A percentile compares a stretch with the other conserved stretches of the same genome.
These are phyloP conservation scores for Drosophila pegasa DNA, from an alignment of 2,888 invertebrate species.

Conservation along the genomic window DNA sequence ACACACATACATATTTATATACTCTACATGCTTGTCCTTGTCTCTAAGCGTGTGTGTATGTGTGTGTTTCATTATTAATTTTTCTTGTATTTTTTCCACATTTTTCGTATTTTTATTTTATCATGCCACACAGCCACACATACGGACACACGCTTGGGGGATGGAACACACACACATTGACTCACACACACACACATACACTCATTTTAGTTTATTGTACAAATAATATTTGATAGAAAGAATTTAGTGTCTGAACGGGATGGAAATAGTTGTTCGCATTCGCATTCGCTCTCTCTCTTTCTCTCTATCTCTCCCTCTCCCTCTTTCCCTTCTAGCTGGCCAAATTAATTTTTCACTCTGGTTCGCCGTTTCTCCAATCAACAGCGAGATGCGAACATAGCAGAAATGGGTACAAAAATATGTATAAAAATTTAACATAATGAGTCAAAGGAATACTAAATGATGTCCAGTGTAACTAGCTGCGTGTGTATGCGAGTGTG, in stretches of 20 bases:
- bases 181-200: conserved; percentile 45
- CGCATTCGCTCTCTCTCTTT: conserved; percentile 57
- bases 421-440: conserved; percentile 58
- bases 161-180: conserved; percentile 51
- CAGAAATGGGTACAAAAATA: conserved; percentile 52
- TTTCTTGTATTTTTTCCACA: conserved; percentile 77
- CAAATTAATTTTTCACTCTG: conserved; percentile 73
- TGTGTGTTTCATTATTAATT: conserved; percentile 80
- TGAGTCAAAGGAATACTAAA: conserved; percentile 41
- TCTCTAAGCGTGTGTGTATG: conserved; percentile 58
- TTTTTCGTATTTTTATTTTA: conserved; percentile 81
- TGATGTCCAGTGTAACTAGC: conserved; percentile 41
- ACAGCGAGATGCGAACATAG: conserved; percentile 57
- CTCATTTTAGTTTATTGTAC: conserved; percentile 69
- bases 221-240: conserved; percentile 75
- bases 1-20: conserved; percentile 18
- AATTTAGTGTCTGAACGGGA: conserved; percentile 67
- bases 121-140: conserved; percentile 55
- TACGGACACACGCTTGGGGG: conserved; percentile 51
- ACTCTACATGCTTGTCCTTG: conserved; percentile 66
- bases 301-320: conserved; percentile 51
- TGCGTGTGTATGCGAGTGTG: conserved; percentile 12
- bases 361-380: conserved; percentile 53
- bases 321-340: conserved; percentile 47
- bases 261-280: conserved; percentile 64